Conservation (phyloP, 2,797 vertebrate genomes). For the Pachyuromys duprasi region DNA sequence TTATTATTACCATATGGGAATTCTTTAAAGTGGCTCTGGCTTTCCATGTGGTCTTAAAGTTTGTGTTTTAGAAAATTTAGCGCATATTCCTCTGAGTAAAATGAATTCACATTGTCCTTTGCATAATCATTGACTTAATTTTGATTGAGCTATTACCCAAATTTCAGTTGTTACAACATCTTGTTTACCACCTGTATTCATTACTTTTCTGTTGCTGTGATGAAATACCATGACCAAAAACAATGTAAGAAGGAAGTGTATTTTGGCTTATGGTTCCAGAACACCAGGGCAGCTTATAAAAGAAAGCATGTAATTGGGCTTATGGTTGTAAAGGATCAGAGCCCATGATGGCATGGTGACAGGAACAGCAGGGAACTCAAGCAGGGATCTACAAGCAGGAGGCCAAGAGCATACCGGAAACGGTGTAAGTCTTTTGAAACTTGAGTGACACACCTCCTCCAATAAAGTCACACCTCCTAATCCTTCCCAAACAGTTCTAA, state of each 20-base stretch:
- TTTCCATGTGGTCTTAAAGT: not conserved
- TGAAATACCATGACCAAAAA: not conserved
- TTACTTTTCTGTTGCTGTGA: not conserved
- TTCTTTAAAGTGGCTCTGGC: not conserved
- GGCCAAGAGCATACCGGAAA: not conserved
- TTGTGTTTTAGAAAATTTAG: not conserved
- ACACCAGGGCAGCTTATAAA: not conserved
- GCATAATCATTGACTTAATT: not conserved
- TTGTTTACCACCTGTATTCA: not conserved
- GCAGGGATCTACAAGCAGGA: not conserved
- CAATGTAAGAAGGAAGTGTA: not conserved
- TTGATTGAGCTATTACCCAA: not conserved
- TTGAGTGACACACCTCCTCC: not conserved
- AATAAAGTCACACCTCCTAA: not conserved
- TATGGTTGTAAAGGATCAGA: not conserved
- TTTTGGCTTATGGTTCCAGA: not conserved
- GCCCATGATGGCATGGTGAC: not conserved
- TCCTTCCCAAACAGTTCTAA: not conserved
- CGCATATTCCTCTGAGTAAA: not conserved
- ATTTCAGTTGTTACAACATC: not conserved
- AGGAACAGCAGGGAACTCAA: not conserved
- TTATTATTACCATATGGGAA: not conserved
- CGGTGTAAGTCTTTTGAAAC: not conserved
- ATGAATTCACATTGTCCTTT: not conserved
- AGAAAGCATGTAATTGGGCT: not conserved